Base-by-base conservation (phyloP, 2,797 vertebrate species). In the Margarornis squamiger region DNA sequence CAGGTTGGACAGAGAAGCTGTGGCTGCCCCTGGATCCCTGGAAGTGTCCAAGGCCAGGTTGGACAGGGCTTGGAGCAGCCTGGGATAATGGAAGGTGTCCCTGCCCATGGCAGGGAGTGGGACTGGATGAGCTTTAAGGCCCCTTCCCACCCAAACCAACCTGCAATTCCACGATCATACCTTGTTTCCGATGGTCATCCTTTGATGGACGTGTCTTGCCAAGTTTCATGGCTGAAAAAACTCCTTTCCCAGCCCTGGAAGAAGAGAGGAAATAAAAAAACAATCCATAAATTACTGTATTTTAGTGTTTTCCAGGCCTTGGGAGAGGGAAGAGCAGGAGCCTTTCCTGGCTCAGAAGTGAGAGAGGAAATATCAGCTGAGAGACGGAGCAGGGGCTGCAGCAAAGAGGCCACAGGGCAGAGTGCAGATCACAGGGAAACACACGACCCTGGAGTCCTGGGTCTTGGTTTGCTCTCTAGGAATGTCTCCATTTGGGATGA, bases 211-310 rank as follows among this genome's bases (percentile, higher is more conserved):
- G 98, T 8, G 96, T 97, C 98, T 99, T 99, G 95, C 99, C 98
- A 4, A 99, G 98, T 97, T 99, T 99, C 99, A 99, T 99, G 97
- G 98, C 99, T 78, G 99, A 99, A 97, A 99, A 99, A 67, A 99
- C 99, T 70, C 99, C 98, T 96, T 98, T 99, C 91, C 99, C 99
- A 4, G 98, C 98, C 98, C 99, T 99, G 97, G 18, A 86, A 86
- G 61, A 63, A 83, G 48, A 81, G 45, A 57, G 5, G 38, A 20
- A 18, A 17, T 18, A n/a, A 52, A 18, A 18, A 24, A 2, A 13
- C 23, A 17, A 8, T 14, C 14, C 39, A 79, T 29, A 19, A 63
- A 32, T 45, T 43, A 29, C 20, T 70, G 36, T 51, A 24, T 51
- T 68, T 38, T 54, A 71, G 13, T 41, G 3, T 29, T 77, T 34